Conservation (phyloP, 2,888 invertebrate genomes). For the Scaptomyza parva region DNA sequence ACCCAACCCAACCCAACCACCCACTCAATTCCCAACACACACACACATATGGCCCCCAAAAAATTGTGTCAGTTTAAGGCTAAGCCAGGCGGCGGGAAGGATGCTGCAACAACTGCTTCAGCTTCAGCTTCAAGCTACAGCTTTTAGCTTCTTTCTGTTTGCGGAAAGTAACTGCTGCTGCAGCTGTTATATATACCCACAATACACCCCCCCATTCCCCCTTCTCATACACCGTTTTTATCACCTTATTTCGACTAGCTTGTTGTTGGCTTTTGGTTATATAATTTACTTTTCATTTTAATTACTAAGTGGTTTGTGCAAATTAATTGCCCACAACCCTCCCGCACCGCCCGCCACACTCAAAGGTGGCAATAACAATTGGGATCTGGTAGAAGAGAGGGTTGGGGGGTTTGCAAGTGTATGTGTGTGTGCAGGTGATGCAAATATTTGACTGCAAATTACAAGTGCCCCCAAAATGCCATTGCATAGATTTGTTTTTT, state of each 20-base stretch:
- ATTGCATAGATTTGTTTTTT: constrained; percentile 7
- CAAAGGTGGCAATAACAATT: too few species aligned
- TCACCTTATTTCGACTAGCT: constrained; percentile 9
- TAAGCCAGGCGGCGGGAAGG: constrained; percentile 27
- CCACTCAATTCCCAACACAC: not conserved
- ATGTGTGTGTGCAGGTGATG: not conserved
- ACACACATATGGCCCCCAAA: constrained; percentile 5
- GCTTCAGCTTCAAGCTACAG: too few species aligned
- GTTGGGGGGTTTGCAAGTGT: not conserved
- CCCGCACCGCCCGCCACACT: too few species aligned
- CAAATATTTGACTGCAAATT: constrained; percentile 63
- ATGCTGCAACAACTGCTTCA: constrained; percentile 3
- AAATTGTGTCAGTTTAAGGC: constrained; percentile 63
- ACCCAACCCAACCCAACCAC: not conserved
- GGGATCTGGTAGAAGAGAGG: too few species aligned
- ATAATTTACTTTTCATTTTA: constrained; percentile 80
- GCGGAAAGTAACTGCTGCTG: constrained; percentile 1
- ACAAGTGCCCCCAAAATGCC: constrained; percentile 38
- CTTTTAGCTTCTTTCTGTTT: too few species aligned
- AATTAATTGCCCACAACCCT: constrained; percentile 79
- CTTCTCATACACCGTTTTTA: not conserved
- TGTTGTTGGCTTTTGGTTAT: constrained; percentile 40
- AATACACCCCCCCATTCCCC: not conserved
- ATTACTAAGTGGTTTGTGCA: constrained; percentile 75
- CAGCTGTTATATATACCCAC: constrained; percentile 3